phyloP scores from a whole-genome alignment of 2,113 vertebrate genomes.

The Crypturellus undulatus region DNA sequence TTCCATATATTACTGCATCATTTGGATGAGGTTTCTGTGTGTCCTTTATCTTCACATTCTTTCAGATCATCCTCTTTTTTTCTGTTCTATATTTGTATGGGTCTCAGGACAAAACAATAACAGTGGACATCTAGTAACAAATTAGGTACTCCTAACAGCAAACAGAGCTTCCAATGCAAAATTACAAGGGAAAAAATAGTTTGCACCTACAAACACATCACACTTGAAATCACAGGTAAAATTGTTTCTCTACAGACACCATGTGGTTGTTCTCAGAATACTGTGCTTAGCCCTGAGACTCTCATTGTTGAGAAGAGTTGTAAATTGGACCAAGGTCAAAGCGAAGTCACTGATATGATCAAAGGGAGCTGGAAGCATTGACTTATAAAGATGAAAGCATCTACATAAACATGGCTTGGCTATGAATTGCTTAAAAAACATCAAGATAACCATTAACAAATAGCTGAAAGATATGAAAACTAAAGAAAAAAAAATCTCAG shows the following conservation, averaged over 20 bases:
- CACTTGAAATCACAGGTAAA: slow-evolving; percentile 38
- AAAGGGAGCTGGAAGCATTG: slow-evolving; percentile 57
- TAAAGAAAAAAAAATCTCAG: slow-evolving; percentile 9
- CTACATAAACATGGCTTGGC: slow-evolving; percentile 42
- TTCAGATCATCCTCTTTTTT: background rate
- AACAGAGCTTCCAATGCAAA: slow-evolving; percentile 14
- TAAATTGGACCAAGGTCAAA: slow-evolving; percentile 56
- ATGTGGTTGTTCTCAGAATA: slow-evolving; percentile 36
- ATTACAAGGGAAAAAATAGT: background rate
- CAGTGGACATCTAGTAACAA: background rate
- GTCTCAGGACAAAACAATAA: background rate
- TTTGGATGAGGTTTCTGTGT: background rate
- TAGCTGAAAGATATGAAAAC: slow-evolving; percentile 52
- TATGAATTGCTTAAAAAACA: slow-evolving; percentile 37
- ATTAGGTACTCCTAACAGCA: slow-evolving; percentile 4
- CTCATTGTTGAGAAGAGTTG: slow-evolving; percentile 54
- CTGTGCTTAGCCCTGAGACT: slow-evolving; percentile 44
- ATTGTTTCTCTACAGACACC: background rate
- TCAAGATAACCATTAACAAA: slow-evolving; percentile 50
- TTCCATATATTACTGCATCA: background rate
- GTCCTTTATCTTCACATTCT: background rate
- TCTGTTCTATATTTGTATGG: background rate
- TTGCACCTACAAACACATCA: slow-evolving; percentile 37
- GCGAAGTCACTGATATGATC: slow-evolving; percentile 54
- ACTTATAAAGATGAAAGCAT: slow-evolving; percentile 52